Base-by-base conservation (phyloP, 2,888 invertebrate genomes). In the Harpalus rufipes region DNA sequence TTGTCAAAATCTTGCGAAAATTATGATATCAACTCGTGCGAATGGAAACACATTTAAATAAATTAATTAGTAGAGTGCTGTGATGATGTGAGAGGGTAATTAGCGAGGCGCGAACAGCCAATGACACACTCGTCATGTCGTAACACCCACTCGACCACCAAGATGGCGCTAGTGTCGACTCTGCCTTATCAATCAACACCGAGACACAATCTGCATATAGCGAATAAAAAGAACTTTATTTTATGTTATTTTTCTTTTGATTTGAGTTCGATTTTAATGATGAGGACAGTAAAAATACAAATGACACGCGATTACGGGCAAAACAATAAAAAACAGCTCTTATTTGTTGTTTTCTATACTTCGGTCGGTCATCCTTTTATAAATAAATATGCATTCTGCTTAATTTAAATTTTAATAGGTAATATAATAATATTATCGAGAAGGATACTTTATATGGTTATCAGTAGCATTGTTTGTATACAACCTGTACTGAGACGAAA, bases 31-130 rank as follows among this genome's bases (percentile, higher is more conserved):
- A 85, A 51, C 32, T 32, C 14, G 51, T 41, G 65, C 63, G 61
- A 85, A 51, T 25, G 56, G 65, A 85, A 80, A 85, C 58, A 84
- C 72, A 85, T 85, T 85, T 85, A 85, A 85, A 85, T 85, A 80
- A 85, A 85, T 85, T 85, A 85, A 85, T 85, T 85, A 85, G 56
- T 79, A 21, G 61, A 82, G 41, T 51, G 59, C 32, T 84, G 16
- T 63, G 44, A 79, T 79, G 79, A 84, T 84, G 84, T 79, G 41
- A 84, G 51, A 65, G 58, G 51, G 79, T 84, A 84, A 84, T 84
- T 84, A 84, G 79, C 79, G 65, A 79, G 74, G 41, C 39, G 58
- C 63, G 78, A 74, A n/a, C 44, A 10, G 44, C 39, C n/a, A 14
- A 39, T 80, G 59, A 80, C 80, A 79, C 12, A 39, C 39, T 80